Conservation (phyloP, 2,888 invertebrate species). For the Drosophila meridiana region DNA sequence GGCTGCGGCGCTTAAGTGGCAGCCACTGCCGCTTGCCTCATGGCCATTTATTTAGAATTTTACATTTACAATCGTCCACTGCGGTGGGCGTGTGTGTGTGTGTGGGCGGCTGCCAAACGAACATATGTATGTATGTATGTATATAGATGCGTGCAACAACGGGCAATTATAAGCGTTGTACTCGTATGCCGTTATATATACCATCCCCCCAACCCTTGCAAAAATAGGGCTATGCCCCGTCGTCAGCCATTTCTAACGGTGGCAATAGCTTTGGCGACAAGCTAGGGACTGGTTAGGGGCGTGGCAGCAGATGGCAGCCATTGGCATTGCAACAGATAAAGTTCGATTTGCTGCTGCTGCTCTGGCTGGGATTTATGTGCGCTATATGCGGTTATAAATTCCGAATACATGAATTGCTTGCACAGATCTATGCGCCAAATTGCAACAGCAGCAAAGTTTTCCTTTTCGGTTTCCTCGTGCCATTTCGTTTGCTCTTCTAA, state of each 20-base stretch:
- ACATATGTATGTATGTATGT: background rate
- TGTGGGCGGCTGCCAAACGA: background rate
- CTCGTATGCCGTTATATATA: conserved; percentile 1
- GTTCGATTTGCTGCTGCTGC: conserved; percentile 67
- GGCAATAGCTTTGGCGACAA: conserved; percentile 81
- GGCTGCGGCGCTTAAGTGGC: conserved; percentile 64
- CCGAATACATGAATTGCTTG: conserved; percentile 75
- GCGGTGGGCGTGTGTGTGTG: conserved; percentile 19
- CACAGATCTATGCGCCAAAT: conserved; percentile 78
- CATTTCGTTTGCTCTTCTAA: conserved; percentile 52
- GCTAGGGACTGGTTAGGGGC: conserved; percentile 32
- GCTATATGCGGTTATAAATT: conserved; percentile 80
- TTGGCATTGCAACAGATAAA: conserved; percentile 79
- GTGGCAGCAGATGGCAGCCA: conserved; percentile 70
- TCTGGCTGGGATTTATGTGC: conserved; percentile 74
- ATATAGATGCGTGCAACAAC: conserved; percentile 64
- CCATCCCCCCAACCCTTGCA: background rate
- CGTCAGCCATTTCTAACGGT: conserved; percentile 73
- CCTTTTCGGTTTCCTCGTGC: conserved; percentile 51
- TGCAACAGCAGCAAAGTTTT: conserved; percentile 65
- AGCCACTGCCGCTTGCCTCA: conserved; percentile 51
- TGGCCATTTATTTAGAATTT: conserved; percentile 80
- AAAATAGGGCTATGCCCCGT: conserved; percentile 30
- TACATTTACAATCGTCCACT: conserved; percentile 73
- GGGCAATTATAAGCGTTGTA: conserved; percentile 77